Evolutionary conservation across 1,140 invertebrate species (phyloP).

Genomic region (Oppia nitens): DNA sequence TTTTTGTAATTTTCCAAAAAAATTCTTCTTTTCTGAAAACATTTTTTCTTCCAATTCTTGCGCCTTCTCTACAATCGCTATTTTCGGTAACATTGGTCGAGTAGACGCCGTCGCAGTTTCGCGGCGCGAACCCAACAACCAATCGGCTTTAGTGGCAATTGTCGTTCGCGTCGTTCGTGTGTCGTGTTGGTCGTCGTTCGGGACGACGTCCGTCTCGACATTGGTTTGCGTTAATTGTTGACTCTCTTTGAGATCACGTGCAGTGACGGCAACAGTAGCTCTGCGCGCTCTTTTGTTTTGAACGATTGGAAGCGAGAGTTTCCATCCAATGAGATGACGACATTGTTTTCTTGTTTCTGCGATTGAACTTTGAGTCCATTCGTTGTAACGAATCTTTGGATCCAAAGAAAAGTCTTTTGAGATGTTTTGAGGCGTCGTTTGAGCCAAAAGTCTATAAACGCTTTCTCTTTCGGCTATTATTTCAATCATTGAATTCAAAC

Average conservation of each 20-base stretch:
- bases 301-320: not conserved
- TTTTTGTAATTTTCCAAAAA: conserved; percentile 1
- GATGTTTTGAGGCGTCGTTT: conserved; percentile 91
- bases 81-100: not conserved
- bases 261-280: conserved; percentile 16
- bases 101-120: not conserved
- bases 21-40: conserved; percentile 7
- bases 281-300: conserved; percentile 12
- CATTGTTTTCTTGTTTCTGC: conserved; percentile 25
- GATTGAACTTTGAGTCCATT: conserved; percentile 31
- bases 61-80: conserved; percentile 2
- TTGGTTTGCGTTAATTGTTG: not conserved
- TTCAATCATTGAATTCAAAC: conserved; percentile 10
- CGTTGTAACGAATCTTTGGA: conserved; percentile 48
- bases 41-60: conserved; percentile 6
- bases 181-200: not conserved
- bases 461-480: conserved; percentile 86
- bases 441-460: conserved; percentile 64
- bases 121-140: not conserved
- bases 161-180: not conserved
- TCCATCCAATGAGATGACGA: conserved; percentile 22
- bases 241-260: conserved; percentile 5
- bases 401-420: conserved; percentile 81
- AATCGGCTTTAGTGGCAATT: not conserved
- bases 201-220: not conserved